Base-by-base conservation (phyloP, 2,888 invertebrate species). In the Notodonta dromedarius region DNA sequence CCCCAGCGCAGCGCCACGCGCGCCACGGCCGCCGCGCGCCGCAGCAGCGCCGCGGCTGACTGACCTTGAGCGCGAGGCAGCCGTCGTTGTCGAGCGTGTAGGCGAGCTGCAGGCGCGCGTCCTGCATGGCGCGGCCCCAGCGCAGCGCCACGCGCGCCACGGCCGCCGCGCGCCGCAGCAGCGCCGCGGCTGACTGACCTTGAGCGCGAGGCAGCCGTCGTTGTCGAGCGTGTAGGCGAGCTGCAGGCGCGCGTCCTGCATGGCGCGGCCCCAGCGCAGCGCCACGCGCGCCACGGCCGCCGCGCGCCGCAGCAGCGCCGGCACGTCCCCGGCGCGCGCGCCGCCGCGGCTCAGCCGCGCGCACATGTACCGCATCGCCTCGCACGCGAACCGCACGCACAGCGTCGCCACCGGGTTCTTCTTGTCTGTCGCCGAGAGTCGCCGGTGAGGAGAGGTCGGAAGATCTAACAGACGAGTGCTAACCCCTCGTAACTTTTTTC, bases 221-320 rank as follows among this genome's bases (percentile, higher is more conserved):
- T 60, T 57, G 0, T 69, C 63, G 32, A 91, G 67, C 9, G 71
- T 63, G 73, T 80, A 89, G 0, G 91, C 92, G 40, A 92, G 82
- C 0, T 83, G 80, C n/a, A 77, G 44, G n/a, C 77, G 65, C 5
- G 87, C 85, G 60, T 84, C 83, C 46, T 80, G 82, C 89, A 89
- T 87, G 16, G 81, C 84, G 46, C 79, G 78, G 13, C 82, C 87
- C 87, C 86, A 91, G 58, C 77, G 79, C 48, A 80, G 2, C 80
- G 78, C 14, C 7, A 56, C 56, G 42, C 56, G 40, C 78, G 75
- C 76, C 89, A 59, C 67, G 85, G 60, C 56, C 69, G 60, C 9
- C 56, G 63, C 0, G 70, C 54, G 24, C 64, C 75, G 56, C 13
- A 56, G 44, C 42, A 83, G 62, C 57, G 71, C 59, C 8, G 74